phyloP scores from a whole-genome alignment of 2,113 vertebrate species.

The Percina caprodes region DNA sequence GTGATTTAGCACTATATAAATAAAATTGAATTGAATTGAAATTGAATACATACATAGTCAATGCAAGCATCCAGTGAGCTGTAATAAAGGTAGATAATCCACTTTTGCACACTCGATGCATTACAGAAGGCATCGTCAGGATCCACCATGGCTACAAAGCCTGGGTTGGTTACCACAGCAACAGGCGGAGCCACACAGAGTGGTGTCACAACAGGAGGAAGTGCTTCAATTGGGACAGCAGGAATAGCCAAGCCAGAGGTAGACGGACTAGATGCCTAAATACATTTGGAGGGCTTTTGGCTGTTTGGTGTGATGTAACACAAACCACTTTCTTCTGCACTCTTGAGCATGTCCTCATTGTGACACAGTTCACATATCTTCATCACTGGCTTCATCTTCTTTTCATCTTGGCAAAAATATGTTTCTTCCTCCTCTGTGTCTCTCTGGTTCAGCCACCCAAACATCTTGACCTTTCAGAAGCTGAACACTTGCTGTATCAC shows the following conservation, averaged over 20 bases:
- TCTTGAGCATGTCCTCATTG: not conserved
- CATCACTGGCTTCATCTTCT: constrained; percentile 34
- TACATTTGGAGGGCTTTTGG: constrained; percentile 33
- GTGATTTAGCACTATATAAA: too few species aligned
- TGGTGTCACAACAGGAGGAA: constrained; percentile 48
- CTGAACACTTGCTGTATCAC: constrained; percentile 6
- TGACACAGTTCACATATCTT: not conserved
- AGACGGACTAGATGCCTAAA: constrained; percentile 43
- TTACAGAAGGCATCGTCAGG: constrained; percentile 76
- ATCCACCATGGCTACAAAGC: constrained; percentile 72
- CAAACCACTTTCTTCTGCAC: constrained; percentile 36
- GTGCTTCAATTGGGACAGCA: constrained; percentile 35
- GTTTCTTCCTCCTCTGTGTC: not conserved
- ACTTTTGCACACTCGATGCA: constrained; percentile 53
- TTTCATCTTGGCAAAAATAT: constrained; percentile 16
- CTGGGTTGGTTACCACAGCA: constrained; percentile 47
- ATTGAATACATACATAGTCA: not conserved
- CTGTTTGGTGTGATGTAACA: constrained; percentile 33
- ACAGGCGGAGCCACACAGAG: constrained; percentile 47
- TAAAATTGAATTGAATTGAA: too few species aligned
- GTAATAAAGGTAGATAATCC: constrained; percentile 4
- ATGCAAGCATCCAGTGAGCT: not conserved
- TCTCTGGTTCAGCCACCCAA: not conserved
- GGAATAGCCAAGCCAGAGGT: constrained; percentile 72
- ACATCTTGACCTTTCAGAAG: constrained; percentile 12